A percentile compares a stretch with the other conserved stretches of the same genome.
Conservation (phyloP, 2,113 vertebrate genomes). For the Sander vitreus region DNA sequence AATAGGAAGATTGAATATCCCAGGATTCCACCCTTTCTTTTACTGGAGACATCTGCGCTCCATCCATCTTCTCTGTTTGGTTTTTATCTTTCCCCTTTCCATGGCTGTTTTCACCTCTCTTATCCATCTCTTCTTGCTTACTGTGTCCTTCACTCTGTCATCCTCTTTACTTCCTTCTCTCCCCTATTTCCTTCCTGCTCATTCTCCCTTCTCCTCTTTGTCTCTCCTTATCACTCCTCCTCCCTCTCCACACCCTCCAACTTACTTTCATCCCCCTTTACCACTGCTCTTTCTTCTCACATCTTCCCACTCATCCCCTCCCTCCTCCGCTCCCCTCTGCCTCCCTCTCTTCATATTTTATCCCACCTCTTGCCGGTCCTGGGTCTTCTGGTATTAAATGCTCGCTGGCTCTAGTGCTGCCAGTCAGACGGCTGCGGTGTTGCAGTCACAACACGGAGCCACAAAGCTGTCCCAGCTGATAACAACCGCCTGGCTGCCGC, state of each 20-base stretch:
- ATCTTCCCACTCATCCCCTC: neutral
- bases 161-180: neutral
- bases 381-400: conserved; percentile 46
- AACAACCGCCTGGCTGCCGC: conserved; percentile 46
- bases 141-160: neutral
- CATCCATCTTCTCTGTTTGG: conserved; percentile 17
- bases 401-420: conserved; percentile 21
- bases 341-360: conserved; percentile 20
- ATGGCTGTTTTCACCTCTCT: neutral
- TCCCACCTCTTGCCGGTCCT: conserved; percentile 23
- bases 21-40: neutral
- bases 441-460: conserved; percentile 32
- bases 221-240: neutral
- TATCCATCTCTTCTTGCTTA: neutral
- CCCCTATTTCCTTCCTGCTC: neutral
- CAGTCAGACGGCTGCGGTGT: conserved; percentile 20
- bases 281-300: conserved; percentile 6
- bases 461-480: conserved; percentile 62
- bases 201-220: neutral
- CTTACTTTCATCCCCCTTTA: conserved; percentile 25
- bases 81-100: conserved; percentile 4
- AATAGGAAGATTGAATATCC: neutral
- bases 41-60: neutral
- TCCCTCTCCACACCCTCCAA: conserved; percentile 2
- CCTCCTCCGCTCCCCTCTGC: neutral